Evolutionary conservation across 1,140 invertebrate species (phyloP), one percentile per base, ranked within the genome.

Genomic region (Zaprionus tsacasi): DNA sequence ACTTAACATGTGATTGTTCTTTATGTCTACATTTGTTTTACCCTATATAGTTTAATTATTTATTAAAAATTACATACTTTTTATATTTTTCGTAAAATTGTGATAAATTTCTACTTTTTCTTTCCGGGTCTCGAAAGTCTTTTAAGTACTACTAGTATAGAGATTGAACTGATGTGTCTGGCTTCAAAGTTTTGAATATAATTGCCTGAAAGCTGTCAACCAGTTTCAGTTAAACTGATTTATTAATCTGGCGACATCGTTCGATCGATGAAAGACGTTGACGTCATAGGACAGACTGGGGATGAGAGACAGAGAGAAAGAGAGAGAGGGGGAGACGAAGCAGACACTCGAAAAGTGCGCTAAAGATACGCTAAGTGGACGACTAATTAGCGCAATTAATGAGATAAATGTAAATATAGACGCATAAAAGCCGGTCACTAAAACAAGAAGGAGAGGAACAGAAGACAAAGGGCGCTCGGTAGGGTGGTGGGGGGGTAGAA

Each of bases 341-440:
- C 30, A 54, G 66, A 61, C 38, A 69, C 7, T 27, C 27, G 33
- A 13, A 78, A 79, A 86, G 79, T 87, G 63, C 79, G 73, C 70
- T 86, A 86, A 86, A 80, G 71, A 87, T 74, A 87, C 77, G 83
- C 82, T 88, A 87, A 87, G 82, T 88, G 79, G 70, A 75, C 74
- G 54, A 69, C 80, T 78, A 88, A 88, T 88, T 88, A 88, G 85
- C 78, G 83, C 85, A 83, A 83, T 88, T 88, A 88, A 88, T 85
- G 71, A 76, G 59, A 58, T 70, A 50, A 56, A 79, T 50, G 68
- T 75, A 50, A 25, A 50, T 50, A 50, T 50, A 50, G 45, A 2
- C 17, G 17, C 17, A 50, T 12, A 70, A 73, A 88, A 82, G 50
- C 70, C 82, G 76, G 76, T 74, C 82, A 88, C 56, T 73, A 76